phyloP scores from a whole-genome alignment of 2,797 vertebrate genomes.

The Typhlichthys subterraneus region DNA sequence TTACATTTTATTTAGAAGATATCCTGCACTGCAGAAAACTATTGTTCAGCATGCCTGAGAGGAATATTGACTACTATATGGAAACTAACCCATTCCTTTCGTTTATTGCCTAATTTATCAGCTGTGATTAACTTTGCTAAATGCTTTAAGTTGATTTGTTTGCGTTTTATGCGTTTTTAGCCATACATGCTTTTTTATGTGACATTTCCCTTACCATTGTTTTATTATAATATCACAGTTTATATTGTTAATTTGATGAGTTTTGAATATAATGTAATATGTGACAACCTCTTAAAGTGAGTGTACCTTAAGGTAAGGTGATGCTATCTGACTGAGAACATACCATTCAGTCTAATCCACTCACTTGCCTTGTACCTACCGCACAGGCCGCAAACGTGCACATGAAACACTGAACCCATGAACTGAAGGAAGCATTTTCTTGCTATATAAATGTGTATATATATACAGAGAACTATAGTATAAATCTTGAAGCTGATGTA shows the following conservation, averaged over 20 bases:
- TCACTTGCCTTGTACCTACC: not conserved
- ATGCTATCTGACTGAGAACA: constrained; percentile 37
- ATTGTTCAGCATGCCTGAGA: constrained; percentile 8
- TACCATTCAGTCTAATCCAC: constrained; percentile 4
- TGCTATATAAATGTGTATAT: constrained; percentile 59
- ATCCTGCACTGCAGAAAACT: not conserved
- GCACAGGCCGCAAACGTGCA: constrained; percentile 17
- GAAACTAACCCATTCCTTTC: constrained; percentile 6
- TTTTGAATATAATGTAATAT: constrained; percentile 16
- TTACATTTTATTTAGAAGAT: constrained; percentile 9
- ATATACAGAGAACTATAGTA: constrained; percentile 66
- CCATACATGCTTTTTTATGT: constrained; percentile 59
- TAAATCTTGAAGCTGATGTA: constrained; percentile 64
- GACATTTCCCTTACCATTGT: constrained; percentile 21
- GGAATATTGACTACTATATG: constrained; percentile 5
- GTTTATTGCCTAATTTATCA: constrained; percentile 4
- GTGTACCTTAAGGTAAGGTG: constrained; percentile 55
- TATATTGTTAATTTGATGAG: constrained; percentile 13
- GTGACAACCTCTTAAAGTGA: constrained; percentile 43
- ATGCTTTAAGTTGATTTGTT: constrained; percentile 24
- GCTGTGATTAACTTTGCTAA: constrained; percentile 17
- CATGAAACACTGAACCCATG: constrained; percentile 6
- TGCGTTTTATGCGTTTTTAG: constrained; percentile 43
- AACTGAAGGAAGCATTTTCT: constrained; percentile 39
- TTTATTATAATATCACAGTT: constrained; percentile 10